A percentile compares a stretch with the other conserved stretches of the same genome.
These are phyloP conservation scores for Rhodeus uyekii DNA, from an alignment of 2,797 vertebrate species.

Conservation along the genomic window DNA sequence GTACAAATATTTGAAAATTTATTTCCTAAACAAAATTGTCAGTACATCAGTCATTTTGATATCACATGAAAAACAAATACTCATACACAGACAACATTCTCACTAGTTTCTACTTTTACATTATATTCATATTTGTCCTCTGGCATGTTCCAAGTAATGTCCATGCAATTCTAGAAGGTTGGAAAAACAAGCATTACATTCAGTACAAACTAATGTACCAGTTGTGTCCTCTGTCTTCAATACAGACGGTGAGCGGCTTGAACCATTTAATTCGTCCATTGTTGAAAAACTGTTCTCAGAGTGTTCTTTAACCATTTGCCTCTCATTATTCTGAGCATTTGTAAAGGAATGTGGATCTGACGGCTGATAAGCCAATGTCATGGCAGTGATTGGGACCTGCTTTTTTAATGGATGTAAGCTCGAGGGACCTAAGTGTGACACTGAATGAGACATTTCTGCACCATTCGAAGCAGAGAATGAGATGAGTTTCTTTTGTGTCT, in stretches of 20 bases:
- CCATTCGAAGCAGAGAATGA: constrained; percentile 1
- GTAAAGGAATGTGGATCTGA: background rate
- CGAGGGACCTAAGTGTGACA: background rate
- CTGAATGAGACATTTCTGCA: background rate
- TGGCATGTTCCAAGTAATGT: constrained; percentile 80
- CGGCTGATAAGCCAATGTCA: background rate
- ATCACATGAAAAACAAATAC: background rate
- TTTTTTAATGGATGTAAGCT: background rate
- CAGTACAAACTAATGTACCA: constrained; percentile 67
- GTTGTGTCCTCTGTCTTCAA: constrained; percentile 25
- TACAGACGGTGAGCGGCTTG: background rate
- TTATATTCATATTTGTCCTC: constrained; percentile 70
- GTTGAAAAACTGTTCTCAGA: background rate
- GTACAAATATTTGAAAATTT: background rate
- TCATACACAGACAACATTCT: constrained; percentile 1
- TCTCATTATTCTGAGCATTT: background rate
- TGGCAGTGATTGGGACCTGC: background rate
- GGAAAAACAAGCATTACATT: constrained; percentile 69
- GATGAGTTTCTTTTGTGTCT: background rate
- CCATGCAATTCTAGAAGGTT: constrained; percentile 74
- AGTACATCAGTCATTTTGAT: constrained; percentile 4
- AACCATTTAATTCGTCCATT: background rate
- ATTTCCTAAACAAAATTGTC: background rate
- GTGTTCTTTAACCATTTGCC: constrained; percentile 7
- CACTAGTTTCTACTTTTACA: background rate